Base-by-base conservation (phyloP, 2,888 invertebrate species). In the Phytoseiulus persimilis region DNA sequence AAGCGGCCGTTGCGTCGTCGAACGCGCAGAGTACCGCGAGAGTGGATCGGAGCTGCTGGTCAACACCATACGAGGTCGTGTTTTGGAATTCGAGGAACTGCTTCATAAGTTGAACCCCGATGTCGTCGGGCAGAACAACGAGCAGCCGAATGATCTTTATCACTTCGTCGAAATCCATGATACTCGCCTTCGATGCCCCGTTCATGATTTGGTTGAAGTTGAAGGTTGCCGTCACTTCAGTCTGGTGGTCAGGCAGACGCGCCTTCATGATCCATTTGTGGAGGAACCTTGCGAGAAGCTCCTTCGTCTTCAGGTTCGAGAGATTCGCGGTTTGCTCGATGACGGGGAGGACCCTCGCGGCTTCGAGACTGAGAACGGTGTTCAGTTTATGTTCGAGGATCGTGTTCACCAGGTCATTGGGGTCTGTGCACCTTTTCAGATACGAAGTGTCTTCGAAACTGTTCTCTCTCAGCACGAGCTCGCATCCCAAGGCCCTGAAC, bases 181-280 rank as follows among this genome's bases (percentile, higher is more conserved):
- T 45, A 14, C n/a, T 32, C n/a, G 32, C 45, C 11, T 87, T 33
- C 9, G n/a, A 32, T 11, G 87, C 32, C 31, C 87, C 87, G 32
- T 87, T 87, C n/a, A 87, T 45, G 87, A 87, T 87, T 33, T 87
- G 87, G 39, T 87, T 87, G 87, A 87, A 87, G 87, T 87, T 87
- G 87, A 87, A 87, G 32, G 87, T 87, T 33, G 87, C 87, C n/a
- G 87, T 87, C 23, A 87, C 32, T 5, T 87, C 87, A 6, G 87
- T n/a, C 5, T 87, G 87, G 33, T 87, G 32, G 28, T 87, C 87
- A 1, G n/a, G n/a, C 33, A 45, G 28, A 28, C 45, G 87, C n/a
- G 32, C 45, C 28, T 87, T 45, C n/a, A n/a, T 87, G n/a, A 87
- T 33, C 87, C 87, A 87, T 32, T 87, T 87, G 33, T 33, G 32